Evolutionary conservation across 2,113 vertebrate species (phyloP).

Genomic region (Vulpes vulpes): DNA sequence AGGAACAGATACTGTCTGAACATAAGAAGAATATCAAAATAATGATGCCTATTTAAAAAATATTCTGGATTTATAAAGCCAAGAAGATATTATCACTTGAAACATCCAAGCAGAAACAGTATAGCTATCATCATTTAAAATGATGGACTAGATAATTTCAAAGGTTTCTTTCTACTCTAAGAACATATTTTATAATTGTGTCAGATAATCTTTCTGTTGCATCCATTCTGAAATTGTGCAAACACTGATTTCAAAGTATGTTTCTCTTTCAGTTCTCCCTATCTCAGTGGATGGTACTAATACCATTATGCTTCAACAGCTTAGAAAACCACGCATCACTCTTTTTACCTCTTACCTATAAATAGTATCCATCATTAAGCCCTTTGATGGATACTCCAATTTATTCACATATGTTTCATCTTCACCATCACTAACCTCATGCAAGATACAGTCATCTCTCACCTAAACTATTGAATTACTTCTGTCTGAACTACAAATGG

Average conservation of each 20-base stretch:
- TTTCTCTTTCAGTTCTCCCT: background rate
- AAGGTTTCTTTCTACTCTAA: background rate
- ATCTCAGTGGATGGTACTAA: background rate
- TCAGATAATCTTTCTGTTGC: background rate
- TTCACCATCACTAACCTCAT: background rate
- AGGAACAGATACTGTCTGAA: background rate
- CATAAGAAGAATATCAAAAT: background rate
- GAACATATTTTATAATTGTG: background rate
- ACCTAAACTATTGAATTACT: background rate
- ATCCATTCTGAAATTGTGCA: background rate
- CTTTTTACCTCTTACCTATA: background rate
- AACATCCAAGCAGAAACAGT: background rate
- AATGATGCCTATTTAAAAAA: background rate
- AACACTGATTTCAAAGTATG: background rate
- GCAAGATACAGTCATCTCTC: background rate
- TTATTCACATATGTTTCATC: background rate
- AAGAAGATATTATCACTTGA: conserved; percentile 3
- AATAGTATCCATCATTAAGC: background rate
- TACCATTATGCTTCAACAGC: background rate
- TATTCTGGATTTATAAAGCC: background rate
- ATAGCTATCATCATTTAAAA: background rate
- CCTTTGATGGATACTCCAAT: background rate
- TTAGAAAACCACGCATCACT: background rate
- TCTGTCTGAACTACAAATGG: background rate
- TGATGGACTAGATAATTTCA: background rate